Evolutionary conservation across 64 coral and sea anemone genomes (phyloP), one percentile per base, ranked within the genome.

Genomic region (Trachythela sp.): DNA sequence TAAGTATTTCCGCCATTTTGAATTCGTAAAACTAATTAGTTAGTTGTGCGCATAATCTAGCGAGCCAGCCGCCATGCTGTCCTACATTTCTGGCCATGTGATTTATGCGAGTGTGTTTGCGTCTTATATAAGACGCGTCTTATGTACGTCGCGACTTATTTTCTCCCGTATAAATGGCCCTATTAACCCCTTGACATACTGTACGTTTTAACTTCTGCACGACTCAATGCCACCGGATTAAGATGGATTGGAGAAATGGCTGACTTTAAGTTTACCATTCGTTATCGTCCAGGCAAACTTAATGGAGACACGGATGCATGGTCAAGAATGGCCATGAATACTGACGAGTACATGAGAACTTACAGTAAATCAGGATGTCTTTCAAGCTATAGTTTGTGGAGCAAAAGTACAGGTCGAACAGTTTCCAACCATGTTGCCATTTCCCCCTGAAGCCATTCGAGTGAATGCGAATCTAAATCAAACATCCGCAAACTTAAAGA

Each of bases 201-300:
- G n/a, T n/a, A 80, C 33, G 75, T 80, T 29, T 36, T 80, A 37
- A 80, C 75, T 8, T 80, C 75, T 34, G 75, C 75, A 34, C 75
- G 32, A 17, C 75, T 80, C 6, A 80, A 80, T 20, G 75, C 75
- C 4, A 80, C 75, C 13, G 75, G 75, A 0, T 80, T 80, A 80
- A 36, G 75, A 40, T 80, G 75, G 13, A 40, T 80, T 80, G 75
- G 75, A 80, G 75, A 80, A 80, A n/a, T 80, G 1, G 75, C 75
- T 5, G 75, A 80, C 20, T 80, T 80, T 80, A 36, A 80, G 13
- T 80, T 80, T 37, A 80, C 32, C 1, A 80, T 80, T 37, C 32
- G 75, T 30, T 80, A 80, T 40, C 75, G 32, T 18, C 75, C 75
- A 80, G 75, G 75, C 32, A 80, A 80, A 37, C 75, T 37, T 15